Evolutionary conservation across 2,888 invertebrate species (phyloP).

Genomic region (Seira sanloemensis): DNA sequence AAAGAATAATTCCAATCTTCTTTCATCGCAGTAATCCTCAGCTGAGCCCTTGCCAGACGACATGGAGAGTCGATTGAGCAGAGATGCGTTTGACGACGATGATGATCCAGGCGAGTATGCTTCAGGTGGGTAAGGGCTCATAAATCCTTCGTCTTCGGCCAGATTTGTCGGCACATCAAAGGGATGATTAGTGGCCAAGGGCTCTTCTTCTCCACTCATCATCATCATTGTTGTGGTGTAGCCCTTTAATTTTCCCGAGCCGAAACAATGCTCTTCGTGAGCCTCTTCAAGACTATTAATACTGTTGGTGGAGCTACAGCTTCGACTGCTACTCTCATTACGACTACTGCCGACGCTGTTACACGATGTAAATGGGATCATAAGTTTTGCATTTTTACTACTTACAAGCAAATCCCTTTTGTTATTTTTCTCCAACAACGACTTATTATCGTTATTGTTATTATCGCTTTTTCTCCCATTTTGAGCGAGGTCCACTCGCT

Average conservation of each 20-base stretch:
- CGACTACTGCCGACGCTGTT: constrained; percentile 21
- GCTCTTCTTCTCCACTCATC: constrained; percentile 29
- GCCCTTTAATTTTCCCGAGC: constrained; percentile 69
- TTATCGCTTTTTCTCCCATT: constrained; percentile 28
- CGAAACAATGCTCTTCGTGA: constrained; percentile 49
- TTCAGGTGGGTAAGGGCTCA: constrained; percentile 63
- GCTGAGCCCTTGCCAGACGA: constrained; percentile 42
- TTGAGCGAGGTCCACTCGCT: neutral
- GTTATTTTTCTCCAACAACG: neutral
- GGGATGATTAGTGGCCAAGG: constrained; percentile 59
- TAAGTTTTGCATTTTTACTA: constrained; percentile 31
- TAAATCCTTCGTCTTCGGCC: constrained; percentile 66
- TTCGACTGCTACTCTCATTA: constrained; percentile 17
- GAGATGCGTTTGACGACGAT: constrained; percentile 20
- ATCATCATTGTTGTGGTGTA: constrained; percentile 26
- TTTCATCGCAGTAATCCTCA: constrained; percentile 55
- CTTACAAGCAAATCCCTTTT: too few species aligned
- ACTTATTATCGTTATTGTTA: constrained; percentile 36
- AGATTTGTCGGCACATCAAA: constrained; percentile 67
- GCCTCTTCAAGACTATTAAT: constrained; percentile 40
- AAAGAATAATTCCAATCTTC: constrained; percentile 46
- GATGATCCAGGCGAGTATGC: constrained; percentile 54
- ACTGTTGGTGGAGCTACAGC: constrained; percentile 36
- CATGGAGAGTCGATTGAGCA: constrained; percentile 22
- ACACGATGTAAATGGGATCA: constrained; percentile 41